Base-by-base conservation (phyloP, 2,113 vertebrate genomes). In the Perca schrenkii region DNA sequence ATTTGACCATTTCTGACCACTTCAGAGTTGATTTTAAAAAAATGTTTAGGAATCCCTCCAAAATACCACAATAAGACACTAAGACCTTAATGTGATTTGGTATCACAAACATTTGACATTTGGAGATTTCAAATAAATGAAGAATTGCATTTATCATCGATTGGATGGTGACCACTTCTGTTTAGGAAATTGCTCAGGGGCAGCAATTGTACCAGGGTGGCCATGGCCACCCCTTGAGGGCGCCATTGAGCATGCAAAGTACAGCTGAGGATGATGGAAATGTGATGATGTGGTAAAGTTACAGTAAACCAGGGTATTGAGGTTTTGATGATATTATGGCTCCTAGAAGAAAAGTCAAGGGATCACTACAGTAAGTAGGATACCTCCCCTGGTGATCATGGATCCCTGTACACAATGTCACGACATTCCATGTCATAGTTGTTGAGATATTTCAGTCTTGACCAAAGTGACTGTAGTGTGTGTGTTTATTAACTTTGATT, bases 401-500 rank as follows among this genome's bases (percentile, higher is more conserved):
- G 28, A 52, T 69, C 15, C 15, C 6, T 25, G n/a, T 40, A 13
- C 6, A 21, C 21, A 19, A 36, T 40, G 4, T 61, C 15, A 19
- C 25, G 28, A 22, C 5, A 68, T 13, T 52, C 31, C 53, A 22
- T 22, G 3, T 54, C 19, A 54, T 54, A n/a, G 21, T 54, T 54
- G 8, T n/a, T n/a, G 10, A 43, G 40, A n/a, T 22, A 52, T 52
- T 43, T 2, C 15, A 16, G 11, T 47, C 11, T 57, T 22, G 25
- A 52, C 17, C 50, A 52, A 50, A 34, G 49, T 69, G 12, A 22
- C 17, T 40, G 17, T 13, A 49, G 6, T 49, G 31, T 46, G 25
- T 60, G 31, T 66, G 25, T 76, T 76, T 53, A 62, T 49, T 81
- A 40, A 58, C 22, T 69, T 57, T 81, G 49, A 79, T 74, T 80